Evolutionary conservation across 2,797 vertebrate genomes (phyloP).

Genomic region (Pteronotus mesoamericanus): DNA sequence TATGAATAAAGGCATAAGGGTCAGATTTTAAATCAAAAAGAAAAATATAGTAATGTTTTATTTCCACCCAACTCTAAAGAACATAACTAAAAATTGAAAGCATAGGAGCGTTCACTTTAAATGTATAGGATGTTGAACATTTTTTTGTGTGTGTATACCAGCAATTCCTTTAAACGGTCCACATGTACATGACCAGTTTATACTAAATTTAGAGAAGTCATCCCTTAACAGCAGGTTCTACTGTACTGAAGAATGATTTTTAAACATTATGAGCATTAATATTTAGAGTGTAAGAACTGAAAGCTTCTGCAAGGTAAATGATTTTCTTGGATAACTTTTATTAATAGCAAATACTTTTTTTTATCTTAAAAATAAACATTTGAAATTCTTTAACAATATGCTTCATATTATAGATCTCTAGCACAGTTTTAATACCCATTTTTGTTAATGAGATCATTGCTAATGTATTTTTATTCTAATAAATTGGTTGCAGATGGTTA

Average conservation of each 20-base stretch:
- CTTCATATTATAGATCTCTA: not conserved
- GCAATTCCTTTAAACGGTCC: not conserved
- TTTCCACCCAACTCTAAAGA: not conserved
- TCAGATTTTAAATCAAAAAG: not conserved
- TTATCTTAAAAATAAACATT: not conserved
- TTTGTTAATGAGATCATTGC: slow-evolving; percentile 36
- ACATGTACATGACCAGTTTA: not conserved
- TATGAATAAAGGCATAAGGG: not conserved
- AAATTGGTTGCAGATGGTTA: slow-evolving; percentile 13
- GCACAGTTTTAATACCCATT: not conserved
- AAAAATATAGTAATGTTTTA: not conserved
- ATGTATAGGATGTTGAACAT: not conserved
- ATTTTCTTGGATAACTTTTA: slow-evolving; percentile 40
- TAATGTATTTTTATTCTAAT: slow-evolving; percentile 26
- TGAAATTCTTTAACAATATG: slow-evolving; percentile 9
- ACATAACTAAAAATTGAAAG: slow-evolving; percentile 10
- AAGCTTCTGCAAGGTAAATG: not conserved
- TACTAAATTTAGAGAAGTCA: not conserved
- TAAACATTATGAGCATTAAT: not conserved
- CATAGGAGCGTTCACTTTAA: not conserved
- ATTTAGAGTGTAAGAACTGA: not conserved
- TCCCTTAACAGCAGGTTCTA: not conserved
- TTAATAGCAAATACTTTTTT: not conserved
- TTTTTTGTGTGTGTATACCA: not conserved
- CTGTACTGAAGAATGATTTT: not conserved